These are phyloP conservation scores for Ornithorhynchus anatinus DNA, from an alignment of 2,113 vertebrate species.

Conservation along the genomic window DNA sequence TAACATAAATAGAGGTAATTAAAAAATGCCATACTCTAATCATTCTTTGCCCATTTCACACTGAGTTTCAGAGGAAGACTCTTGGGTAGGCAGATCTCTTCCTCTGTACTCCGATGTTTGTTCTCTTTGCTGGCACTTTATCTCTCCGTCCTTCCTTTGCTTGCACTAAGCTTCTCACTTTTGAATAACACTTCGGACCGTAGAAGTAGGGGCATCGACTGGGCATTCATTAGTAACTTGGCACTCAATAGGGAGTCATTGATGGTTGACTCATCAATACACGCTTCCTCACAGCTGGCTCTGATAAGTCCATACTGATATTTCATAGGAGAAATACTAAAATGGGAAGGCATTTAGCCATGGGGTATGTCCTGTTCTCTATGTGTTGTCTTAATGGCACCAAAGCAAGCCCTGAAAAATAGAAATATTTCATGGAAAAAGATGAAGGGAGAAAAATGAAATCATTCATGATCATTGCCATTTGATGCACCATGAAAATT, in stretches of 20 bases:
- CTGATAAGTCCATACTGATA: slow-evolving; percentile 45
- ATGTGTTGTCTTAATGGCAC: neutral
- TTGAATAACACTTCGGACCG: slow-evolving; percentile 55
- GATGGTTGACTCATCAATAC: slow-evolving; percentile 49
- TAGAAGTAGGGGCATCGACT: slow-evolving; percentile 61
- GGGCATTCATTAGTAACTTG: slow-evolving; percentile 50
- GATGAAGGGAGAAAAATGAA: neutral
- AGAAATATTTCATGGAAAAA: neutral
- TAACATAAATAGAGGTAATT: too few relatives aligned
- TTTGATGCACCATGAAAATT: neutral
- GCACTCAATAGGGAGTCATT: slow-evolving; percentile 31
- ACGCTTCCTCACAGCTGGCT: slow-evolving; percentile 31
- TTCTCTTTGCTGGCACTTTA: neutral
- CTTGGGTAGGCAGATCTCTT: neutral
- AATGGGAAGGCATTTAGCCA: slow-evolving; percentile 12
- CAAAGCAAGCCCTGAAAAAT: slow-evolving; percentile 7
- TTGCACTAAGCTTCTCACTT: slow-evolving; percentile 4
- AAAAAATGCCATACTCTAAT: too few relatives aligned
- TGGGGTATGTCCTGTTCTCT: neutral
- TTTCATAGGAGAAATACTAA: slow-evolving; percentile 31
- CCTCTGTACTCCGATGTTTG: neutral
- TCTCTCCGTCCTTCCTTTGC: slow-evolving; percentile 8
- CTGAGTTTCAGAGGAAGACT: neutral
- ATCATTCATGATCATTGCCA: neutral
- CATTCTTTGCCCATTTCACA: neutral